Base-by-base conservation (phyloP, 2,797 vertebrate genomes). In the Chelon labrosus region DNA sequence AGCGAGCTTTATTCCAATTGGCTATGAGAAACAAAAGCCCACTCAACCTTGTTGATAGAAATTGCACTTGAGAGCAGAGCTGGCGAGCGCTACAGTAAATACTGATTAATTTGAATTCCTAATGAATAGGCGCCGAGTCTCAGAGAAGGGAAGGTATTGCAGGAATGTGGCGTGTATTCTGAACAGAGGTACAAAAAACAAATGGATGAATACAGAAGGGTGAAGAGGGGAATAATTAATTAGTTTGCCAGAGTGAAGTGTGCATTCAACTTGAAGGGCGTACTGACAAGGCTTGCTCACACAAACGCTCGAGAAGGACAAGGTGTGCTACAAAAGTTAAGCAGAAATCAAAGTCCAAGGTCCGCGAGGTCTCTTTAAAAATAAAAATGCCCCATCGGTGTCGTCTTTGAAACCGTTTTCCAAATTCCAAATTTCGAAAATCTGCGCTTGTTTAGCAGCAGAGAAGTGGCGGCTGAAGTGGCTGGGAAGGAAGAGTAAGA, bases 21-120 rank as follows among this genome's bases (percentile, higher is more conserved):
- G 86, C 86, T 89, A 77, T 77, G 75, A 89, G 80, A 92, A 90
- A 93, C 92, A 92, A 93, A 93, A 91, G 86, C 86, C 87, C 87
- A 91, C 91, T 92, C 92, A 92, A 92, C 92, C 91, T 93, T 93
- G 92, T 90, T 91, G 92, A 92, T 91, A 91, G 88, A 92, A 92
- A 93, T 88, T 90, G 89, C 88, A 90, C 91, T 92, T 91, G 90
- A 91, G 89, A 90, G 89, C 80, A 59, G 84, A 77, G 87, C 85
- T 91, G 89, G 87, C 87, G 65, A 88, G 85, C 68, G 85, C 88
- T 83, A 90, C 88, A 87, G 89, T 91, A 93, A 93, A 92, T 91
- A 91, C 90, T 85, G 89, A 90, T 89, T 92, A 84, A 92, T 92
- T 92, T 92, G 90, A 91, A 91, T 92, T 90, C 84, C 75, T 89